Base-by-base conservation (phyloP, 2,888 invertebrate species). In the Resseliella maxima region DNA sequence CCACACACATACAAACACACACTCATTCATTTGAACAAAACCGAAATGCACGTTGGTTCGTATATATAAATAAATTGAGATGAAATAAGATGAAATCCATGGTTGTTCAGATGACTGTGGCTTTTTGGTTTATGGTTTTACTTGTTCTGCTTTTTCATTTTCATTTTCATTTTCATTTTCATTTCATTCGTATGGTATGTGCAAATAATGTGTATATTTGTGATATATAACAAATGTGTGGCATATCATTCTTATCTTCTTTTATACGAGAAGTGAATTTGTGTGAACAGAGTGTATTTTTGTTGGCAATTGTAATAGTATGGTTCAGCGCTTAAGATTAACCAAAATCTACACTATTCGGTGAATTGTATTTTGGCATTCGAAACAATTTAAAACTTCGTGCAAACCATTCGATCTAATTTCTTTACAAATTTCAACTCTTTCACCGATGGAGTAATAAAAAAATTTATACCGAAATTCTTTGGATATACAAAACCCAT, bases 151-250 rank as follows among this genome's bases (percentile, higher is more conserved):
- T 72, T 72, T 35, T 72, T 72, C 72, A 72, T 72, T 72, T 59
- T 59, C 27, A 59, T 6, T n/a, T n/a, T n/a, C n/a, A n/a, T 72
- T 35, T 72, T 72, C 72, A 72, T 72, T 72, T 59, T 59, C 27
- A 59, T 6, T 8, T 59, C 24, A 31, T 35, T 72, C 31, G 72
- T 72, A 72, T 72, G 31, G 31, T 72, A 15, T 72, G 72, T 72
- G 72, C 72, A 72, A 72, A 72, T n/a, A n/a, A n/a, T n/a, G n/a
- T n/a, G n/a, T n/a, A n/a, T 72, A 72, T 72, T 72, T 72, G 31
- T 72, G 72, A n/a, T 12, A 72, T 72, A 72, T 31, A 35, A 15
- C 72, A 72, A 72, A 72, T 72, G 18, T 35, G 15, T 8, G 31
- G 31, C 72, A 72, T 72, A 72, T 72, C 72, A 72, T 72, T 72